phyloP scores from a whole-genome alignment of 2,888 invertebrate genomes.

The Leptopilina myrica region DNA sequence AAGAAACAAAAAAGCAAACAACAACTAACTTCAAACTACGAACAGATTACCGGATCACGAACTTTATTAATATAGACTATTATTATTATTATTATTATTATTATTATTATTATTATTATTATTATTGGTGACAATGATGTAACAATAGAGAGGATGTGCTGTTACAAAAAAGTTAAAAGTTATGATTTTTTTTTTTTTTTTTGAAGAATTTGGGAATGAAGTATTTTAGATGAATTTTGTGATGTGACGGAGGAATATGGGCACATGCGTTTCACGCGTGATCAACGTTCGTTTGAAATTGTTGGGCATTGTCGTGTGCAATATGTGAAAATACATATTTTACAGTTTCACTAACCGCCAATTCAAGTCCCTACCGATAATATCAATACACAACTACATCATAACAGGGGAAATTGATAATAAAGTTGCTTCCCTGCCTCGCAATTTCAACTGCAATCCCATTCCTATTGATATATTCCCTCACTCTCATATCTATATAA shows the following conservation, averaged over 20 bases:
- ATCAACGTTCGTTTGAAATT: conserved; percentile 55
- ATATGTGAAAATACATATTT: conserved; percentile 39
- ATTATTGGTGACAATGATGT: too few relatives aligned
- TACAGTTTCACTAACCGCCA: conserved; percentile 17
- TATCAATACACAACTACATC: conserved; percentile 16
- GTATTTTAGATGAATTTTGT: too few relatives aligned
- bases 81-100: too few relatives aligned
- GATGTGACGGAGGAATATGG: neutral
- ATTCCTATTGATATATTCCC: neutral
- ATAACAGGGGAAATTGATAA: conserved; percentile 12
- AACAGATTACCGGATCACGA: too few relatives aligned
- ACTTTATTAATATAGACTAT: too few relatives aligned
- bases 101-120: too few relatives aligned
- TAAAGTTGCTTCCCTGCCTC: conserved; percentile 11
- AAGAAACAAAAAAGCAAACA: too few relatives aligned
- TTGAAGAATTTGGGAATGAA: too few relatives aligned
- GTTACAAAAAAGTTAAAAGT: too few relatives aligned
- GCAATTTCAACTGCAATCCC: neutral
- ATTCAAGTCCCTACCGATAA: conserved; percentile 10
- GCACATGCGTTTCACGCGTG: conserved; percentile 55
- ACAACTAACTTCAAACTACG: too few relatives aligned
- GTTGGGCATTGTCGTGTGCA: conserved; percentile 55
- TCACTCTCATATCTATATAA: neutral
- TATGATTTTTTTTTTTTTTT: too few relatives aligned
- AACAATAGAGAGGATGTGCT: too few relatives aligned